A percentile compares a stretch with the other conserved stretches of the same genome.
These are phyloP conservation scores for Cheilosia impressa DNA, from an alignment of 2,888 invertebrate species.

Conservation along the genomic window DNA sequence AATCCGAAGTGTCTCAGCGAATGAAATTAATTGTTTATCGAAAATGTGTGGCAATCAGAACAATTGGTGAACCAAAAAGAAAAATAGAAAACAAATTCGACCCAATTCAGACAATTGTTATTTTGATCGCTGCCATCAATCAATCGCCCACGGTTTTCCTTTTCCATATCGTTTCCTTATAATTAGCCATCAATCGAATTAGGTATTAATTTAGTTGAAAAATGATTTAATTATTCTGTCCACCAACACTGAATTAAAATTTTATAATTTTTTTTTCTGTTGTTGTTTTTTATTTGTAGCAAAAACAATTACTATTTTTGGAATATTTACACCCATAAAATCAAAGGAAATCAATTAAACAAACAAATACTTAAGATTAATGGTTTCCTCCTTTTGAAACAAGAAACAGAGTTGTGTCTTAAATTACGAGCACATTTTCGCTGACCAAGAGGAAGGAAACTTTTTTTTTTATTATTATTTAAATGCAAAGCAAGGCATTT, in stretches of 20 bases:
- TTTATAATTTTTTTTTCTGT: not conserved
- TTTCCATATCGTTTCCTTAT: constrained; percentile 11
- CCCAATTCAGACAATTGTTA: not conserved
- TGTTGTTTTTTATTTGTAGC: too few species aligned
- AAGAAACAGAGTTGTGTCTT: not conserved
- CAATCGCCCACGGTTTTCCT: constrained; percentile 28
- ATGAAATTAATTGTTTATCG: constrained; percentile 14
- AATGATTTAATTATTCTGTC: constrained; percentile 21
- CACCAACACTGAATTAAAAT: not conserved
- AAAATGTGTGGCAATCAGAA: constrained; percentile 7
- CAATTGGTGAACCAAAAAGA: not conserved
- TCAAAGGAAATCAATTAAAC: constrained; percentile 31
- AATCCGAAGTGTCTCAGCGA: constrained; percentile 15
- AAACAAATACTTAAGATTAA: constrained; percentile 19
- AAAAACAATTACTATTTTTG: constrained; percentile 29
- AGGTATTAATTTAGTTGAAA: not conserved
- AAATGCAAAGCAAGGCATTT: constrained; percentile 3
- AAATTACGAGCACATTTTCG: not conserved
- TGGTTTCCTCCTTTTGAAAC: constrained; percentile 10
- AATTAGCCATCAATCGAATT: not conserved
- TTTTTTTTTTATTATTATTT: not conserved
- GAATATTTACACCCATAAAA: constrained; percentile 18
- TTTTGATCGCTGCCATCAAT: constrained; percentile 15
- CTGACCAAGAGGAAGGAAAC: too few species aligned
- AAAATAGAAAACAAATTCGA: constrained; percentile 6